A percentile compares a stretch with the other conserved stretches of the same genome.
Conservation (phyloP, 2,797 vertebrate species). For the Hyperoplus immaculatus region DNA sequence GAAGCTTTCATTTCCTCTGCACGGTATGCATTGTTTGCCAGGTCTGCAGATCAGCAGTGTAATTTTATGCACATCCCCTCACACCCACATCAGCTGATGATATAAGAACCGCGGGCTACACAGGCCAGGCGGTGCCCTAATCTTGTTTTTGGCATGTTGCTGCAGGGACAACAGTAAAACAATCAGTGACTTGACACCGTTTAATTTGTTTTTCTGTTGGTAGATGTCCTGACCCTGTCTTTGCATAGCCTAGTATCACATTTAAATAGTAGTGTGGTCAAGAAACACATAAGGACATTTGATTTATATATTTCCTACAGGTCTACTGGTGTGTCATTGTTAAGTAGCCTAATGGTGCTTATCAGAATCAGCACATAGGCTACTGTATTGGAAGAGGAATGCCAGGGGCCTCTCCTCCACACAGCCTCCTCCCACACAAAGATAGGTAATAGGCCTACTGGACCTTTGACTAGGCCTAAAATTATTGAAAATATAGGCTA, state of each 20-base stretch:
- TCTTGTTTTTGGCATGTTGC: constrained; percentile 35
- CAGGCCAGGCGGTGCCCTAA: constrained; percentile 29
- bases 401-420: constrained; percentile 27
- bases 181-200: constrained; percentile 13
- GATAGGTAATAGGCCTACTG: constrained; percentile 14
- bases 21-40: constrained; percentile 50
- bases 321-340: constrained; percentile 6
- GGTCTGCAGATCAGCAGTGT: constrained; percentile 52
- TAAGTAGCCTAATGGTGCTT: constrained; percentile 13
- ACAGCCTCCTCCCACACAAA: constrained; percentile 5
- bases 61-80: constrained; percentile 53
- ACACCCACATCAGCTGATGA: constrained; percentile 53
- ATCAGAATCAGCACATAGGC: constrained; percentile 28
- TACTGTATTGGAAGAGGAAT: constrained; percentile 12
- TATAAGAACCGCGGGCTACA: constrained; percentile 51
- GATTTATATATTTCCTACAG: constrained; percentile 22
- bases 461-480: too few species aligned
- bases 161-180: constrained; percentile 24
- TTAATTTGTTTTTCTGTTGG: background rate
- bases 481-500: too few species aligned
- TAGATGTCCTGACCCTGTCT: background rate
- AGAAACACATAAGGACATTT: background rate
- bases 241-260: constrained; percentile 27
- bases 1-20: constrained; percentile 46
- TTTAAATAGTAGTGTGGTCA: constrained; percentile 32